Percentiles rank a stretch among this genome's conserved stretches.
Evolutionary conservation across 2,113 vertebrate genomes (phyloP).

Genomic region (Aleadryas rufinucha): DNA sequence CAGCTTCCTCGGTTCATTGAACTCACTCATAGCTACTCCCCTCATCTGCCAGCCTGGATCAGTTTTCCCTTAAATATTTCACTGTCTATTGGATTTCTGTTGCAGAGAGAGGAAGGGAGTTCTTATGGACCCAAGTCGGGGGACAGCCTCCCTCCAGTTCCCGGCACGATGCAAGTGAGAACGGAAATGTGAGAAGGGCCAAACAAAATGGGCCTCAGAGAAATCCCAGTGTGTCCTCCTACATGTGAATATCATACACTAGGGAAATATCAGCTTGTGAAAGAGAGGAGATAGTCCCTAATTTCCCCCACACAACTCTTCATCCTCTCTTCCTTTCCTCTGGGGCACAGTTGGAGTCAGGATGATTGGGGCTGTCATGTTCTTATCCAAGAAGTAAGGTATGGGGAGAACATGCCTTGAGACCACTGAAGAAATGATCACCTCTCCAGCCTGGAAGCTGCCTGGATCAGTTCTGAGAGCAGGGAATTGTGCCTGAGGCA

Average conservation of each 20-base stretch:
- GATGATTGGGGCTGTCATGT: background rate
- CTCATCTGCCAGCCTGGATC: background rate
- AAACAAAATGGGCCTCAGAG: background rate
- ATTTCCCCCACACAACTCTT: background rate
- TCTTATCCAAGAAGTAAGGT: background rate
- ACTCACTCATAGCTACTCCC: background rate
- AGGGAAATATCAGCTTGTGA: background rate
- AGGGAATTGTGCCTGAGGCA: background rate
- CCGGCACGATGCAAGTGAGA: background rate
- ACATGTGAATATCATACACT: accelerated
- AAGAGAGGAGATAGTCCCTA: background rate
- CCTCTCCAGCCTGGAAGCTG: background rate
- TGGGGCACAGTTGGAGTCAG: background rate
- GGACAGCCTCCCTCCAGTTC: background rate
- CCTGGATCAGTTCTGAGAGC: background rate
- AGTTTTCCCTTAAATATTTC: constrained; percentile 14
- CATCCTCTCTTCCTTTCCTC: background rate
- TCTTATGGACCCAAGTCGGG: background rate
- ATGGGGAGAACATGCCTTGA: background rate
- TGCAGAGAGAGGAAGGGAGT: background rate
- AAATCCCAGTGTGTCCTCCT: background rate
- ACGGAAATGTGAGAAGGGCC: background rate
- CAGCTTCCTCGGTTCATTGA: background rate
- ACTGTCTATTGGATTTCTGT: background rate
- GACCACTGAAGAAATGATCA: background rate